Evolutionary conservation across 1,140 invertebrate genomes (phyloP).

Genomic region (Bradynema listronoti): DNA sequence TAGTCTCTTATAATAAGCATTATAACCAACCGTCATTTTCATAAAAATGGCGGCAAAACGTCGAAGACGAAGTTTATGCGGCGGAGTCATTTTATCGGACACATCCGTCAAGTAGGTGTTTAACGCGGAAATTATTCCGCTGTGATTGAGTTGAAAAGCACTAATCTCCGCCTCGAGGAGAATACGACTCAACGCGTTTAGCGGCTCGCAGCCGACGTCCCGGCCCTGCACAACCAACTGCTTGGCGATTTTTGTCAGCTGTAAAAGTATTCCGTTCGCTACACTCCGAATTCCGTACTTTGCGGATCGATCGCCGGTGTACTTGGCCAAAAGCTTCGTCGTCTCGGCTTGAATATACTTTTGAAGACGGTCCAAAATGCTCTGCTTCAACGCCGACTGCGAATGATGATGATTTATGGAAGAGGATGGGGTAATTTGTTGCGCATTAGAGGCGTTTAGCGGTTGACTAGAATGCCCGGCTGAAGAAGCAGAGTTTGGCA

Average conservation of each 20-base stretch:
- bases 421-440: slow-evolving; percentile 6
- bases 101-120: slow-evolving; percentile 35
- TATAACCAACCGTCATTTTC: slow-evolving; percentile 16
- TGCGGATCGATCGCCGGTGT: background rate
- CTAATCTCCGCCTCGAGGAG: slow-evolving; percentile 40
- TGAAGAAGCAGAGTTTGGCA: too few relatives aligned
- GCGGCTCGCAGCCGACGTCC: slow-evolving; percentile 38
- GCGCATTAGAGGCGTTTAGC: too few relatives aligned
- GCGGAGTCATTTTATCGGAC: slow-evolving; percentile 18
- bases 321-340: slow-evolving; percentile 20
- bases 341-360: slow-evolving; percentile 15
- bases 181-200: slow-evolving; percentile 29
- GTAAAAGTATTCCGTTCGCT: background rate
- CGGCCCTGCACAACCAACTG: background rate
- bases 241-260: slow-evolving; percentile 16
- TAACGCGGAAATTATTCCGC: slow-evolving; percentile 46
- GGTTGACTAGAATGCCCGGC: too few relatives aligned
- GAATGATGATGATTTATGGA: background rate
- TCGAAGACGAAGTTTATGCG: slow-evolving; percentile 26
- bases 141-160: slow-evolving; percentile 51
- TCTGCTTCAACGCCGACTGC: background rate
- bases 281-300: slow-evolving; percentile 19
- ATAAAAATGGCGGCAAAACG: slow-evolving; percentile 51
- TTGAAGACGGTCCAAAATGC: slow-evolving; percentile 1
- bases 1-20: too few relatives aligned